Conservation (phyloP, 2,113 vertebrate species). For the Sylvia atricapilla region DNA sequence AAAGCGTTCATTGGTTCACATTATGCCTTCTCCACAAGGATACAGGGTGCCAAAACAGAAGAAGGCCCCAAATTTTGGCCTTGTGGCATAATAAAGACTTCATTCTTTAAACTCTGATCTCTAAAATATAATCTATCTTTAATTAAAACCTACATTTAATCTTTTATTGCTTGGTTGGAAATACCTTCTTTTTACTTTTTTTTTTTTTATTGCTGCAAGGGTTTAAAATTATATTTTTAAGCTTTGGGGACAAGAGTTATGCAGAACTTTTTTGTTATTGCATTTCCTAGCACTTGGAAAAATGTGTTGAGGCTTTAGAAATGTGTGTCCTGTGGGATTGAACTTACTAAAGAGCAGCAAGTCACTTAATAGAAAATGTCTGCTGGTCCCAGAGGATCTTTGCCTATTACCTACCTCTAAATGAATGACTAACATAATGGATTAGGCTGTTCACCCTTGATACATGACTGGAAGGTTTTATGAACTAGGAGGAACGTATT, state of each 20-base stretch:
- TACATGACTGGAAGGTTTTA: slow-evolving; percentile 5
- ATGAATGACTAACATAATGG: slow-evolving; percentile 34
- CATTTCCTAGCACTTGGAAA: neutral
- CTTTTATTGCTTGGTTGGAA: neutral
- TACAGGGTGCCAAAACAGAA: neutral
- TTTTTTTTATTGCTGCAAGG: neutral
- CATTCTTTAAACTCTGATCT: neutral
- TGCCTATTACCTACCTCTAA: slow-evolving; percentile 33
- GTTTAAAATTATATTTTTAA: neutral
- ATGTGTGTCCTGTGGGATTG: neutral
- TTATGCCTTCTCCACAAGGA: neutral
- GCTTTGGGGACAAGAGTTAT: neutral
- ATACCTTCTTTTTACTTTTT: neutral
- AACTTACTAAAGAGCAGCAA: slow-evolving; percentile 21
- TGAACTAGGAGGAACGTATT: neutral
- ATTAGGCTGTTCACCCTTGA: slow-evolving; percentile 40
- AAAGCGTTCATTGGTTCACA: neutral
- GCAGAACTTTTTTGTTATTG: neutral
- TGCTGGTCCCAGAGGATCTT: slow-evolving; percentile 7
- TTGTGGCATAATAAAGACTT: neutral
- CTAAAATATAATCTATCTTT: neutral
- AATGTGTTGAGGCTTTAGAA: slow-evolving; percentile 4
- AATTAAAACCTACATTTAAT: neutral
- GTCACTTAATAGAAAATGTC: slow-evolving; percentile 21
- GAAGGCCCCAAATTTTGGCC: neutral